Base-by-base conservation (phyloP, 2,113 vertebrate species). In the Trinectes maculatus region DNA sequence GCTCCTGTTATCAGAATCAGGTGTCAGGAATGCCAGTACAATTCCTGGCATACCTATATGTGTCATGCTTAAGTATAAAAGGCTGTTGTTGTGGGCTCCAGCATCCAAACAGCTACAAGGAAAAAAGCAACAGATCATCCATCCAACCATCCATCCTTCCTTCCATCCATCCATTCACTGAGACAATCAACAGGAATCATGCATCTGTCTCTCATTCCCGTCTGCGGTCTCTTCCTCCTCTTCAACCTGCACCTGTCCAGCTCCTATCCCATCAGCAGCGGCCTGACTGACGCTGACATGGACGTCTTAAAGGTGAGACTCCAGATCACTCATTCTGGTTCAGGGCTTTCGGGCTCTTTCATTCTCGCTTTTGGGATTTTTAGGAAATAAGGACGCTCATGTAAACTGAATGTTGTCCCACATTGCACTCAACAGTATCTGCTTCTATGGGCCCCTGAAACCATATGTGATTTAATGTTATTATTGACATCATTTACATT, bases 301-400 rank as follows among this genome's bases (percentile, higher is more conserved):
- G 86, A 92, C 22, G 79, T 84, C 62, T 82, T 93, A 69, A 93
- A 94, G 95, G 96, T 98, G 85, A 93, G 94, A 56, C 16, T 72
- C 5, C 2, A 7, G n/a, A 64, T 6, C 4, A 31, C 3, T 18
- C 3, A 18, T 31, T 42, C 42, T 68, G 36, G 56, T 60, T 12
- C 1, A 15, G 19, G 42, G 12, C 8, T 16, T n/a, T n/a, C n/a
- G 4, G 8, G 39, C 37, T 9, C 4, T 44, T 8, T 44, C 8
- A 8, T 31, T 31, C 4, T 31, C 12, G 9, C 26, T 29, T 3
- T 5, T 49, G 31, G 5, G 4, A 15, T 15, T 26, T 46, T 61
- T 12, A 29, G 21, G 11, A 3, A 25, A 47, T 43, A 28, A 52
- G 0, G 28, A 44, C 19, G n/a, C n/a, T n/a, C n/a, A n/a, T n/a